Percentiles rank a stretch among this genome's conserved stretches.
phyloP scores from a whole-genome alignment of 2,113 vertebrate genomes.

The Sula dactylatra region DNA sequence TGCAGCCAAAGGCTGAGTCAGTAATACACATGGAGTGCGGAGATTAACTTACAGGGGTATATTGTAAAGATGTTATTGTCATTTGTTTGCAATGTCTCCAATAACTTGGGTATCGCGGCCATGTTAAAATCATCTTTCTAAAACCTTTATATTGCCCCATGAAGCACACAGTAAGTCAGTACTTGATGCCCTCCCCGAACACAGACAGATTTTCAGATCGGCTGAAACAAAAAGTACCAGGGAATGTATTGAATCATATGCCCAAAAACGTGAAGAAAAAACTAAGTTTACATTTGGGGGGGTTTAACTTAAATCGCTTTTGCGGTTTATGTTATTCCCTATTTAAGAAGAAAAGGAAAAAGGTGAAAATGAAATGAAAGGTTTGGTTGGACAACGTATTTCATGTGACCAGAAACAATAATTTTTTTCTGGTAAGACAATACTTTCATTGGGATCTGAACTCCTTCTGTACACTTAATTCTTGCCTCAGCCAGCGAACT shows the following conservation, averaged over 20 bases:
- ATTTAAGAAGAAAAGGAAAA: neutral
- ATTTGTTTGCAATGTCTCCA: neutral
- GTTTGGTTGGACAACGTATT: neutral
- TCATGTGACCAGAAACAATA: neutral
- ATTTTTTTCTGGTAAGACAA: neutral
- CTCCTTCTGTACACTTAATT: neutral
- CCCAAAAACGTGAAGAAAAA: neutral
- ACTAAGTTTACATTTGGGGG: neutral
- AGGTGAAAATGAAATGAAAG: neutral
- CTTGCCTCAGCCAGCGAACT: neutral
- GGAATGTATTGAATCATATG: neutral
- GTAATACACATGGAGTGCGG: neutral
- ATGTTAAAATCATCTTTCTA: neutral
- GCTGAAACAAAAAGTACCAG: neutral
- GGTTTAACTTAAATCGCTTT: neutral
- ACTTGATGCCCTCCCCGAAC: neutral
- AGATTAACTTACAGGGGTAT: neutral
- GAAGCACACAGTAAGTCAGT: neutral
- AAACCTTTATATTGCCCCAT: neutral
- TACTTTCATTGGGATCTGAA: neutral
- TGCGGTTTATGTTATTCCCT: neutral
- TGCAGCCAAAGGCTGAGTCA: neutral
- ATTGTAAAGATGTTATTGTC: neutral
- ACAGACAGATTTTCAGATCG: neutral
- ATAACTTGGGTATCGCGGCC: neutral